Base-by-base conservation (phyloP, 1,140 invertebrate genomes). In the Micrasema longulum region DNA sequence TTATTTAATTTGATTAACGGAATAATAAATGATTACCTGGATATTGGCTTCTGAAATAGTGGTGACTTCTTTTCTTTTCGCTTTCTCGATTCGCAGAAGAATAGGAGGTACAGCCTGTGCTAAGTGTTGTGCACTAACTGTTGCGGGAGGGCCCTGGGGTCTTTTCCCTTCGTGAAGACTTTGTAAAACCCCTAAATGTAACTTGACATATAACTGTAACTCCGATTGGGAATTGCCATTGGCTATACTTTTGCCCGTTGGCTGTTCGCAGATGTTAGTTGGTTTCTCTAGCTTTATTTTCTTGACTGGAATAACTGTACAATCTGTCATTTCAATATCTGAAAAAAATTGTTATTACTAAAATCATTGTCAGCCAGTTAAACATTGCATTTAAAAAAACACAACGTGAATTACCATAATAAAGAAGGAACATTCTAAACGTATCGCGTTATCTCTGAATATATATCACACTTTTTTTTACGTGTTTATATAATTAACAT, bases 181-280 rank as follows among this genome's bases (percentile, higher is more conserved):
- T 71, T 89, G 85, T 45, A 91, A 77, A 0, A 91, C 81, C 11
- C 86, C 89, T n/a, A 91, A 78, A 77, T 92, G 90, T 12, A 92
- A 78, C 69, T 88, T 86, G 55, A 84, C 86, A 72, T 91, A 92
- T 3, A 89, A 74, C 20, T 87, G 78, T 12, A 79, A 69, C 48
- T 82, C 81, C 12, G 77, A 76, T 7, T 81, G 62, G 11, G 76
- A n/a, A n/a, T n/a, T n/a, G n/a, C n/a, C 53, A 57, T 79, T 82
- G 7, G 53, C 76, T 2, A 74, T 52, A 52, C 53, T 22, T 47
- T 38, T 50, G 43, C 36, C 38, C 31, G 76, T 77, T 74, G 78
- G 45, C 11, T 77, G 73, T 10, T 74, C 55, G 14, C 31, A 12
- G 22, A 36, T 18, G 35, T 63, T 48, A 1, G 73, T 72, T 18